phyloP scores from a whole-genome alignment of 2,113 vertebrate species.

The Megalops atlanticus region DNA sequence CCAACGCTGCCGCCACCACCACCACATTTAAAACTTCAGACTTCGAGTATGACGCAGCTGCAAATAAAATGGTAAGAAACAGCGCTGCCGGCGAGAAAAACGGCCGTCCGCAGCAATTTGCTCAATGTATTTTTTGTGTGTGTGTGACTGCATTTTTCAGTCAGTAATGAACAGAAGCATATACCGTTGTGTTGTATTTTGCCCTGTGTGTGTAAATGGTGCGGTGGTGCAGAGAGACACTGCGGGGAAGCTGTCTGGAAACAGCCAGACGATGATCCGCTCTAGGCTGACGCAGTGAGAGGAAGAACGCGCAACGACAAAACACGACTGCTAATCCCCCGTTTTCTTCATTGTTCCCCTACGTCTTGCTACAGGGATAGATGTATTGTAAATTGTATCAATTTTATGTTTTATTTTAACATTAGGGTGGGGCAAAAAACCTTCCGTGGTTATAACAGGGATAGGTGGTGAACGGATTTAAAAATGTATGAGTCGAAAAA shows the following conservation, averaged over 20 bases:
- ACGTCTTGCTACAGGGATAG: not conserved
- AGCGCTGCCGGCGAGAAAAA: not conserved
- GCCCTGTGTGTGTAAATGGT: not conserved
- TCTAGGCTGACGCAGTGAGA: slow-evolving; percentile 12
- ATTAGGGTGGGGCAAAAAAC: not conserved
- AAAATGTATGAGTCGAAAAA: not conserved
- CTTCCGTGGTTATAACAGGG: not conserved
- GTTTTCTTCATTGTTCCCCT: not conserved
- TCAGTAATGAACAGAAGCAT: slow-evolving; percentile 17
- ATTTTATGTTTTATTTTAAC: not conserved
- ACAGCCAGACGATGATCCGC: slow-evolving; percentile 1
- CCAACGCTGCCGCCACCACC: slow-evolving; percentile 54
- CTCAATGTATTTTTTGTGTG: not conserved
- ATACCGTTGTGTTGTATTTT: not conserved
- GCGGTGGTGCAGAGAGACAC: slow-evolving; percentile 12
- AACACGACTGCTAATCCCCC: not conserved
- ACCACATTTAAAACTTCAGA: slow-evolving; percentile 50
- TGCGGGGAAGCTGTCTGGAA: slow-evolving; percentile 28
- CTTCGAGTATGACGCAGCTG: slow-evolving; percentile 49
- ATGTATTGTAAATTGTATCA: not conserved
- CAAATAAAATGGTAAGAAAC: slow-evolving; percentile 52
- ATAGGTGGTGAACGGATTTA: not conserved
- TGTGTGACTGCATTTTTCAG: not conserved
- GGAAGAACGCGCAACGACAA: slow-evolving; percentile 22
- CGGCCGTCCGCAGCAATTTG: not conserved